phyloP scores from a whole-genome alignment of 2,888 invertebrate genomes.

The Keiferia lycopersicella region DNA sequence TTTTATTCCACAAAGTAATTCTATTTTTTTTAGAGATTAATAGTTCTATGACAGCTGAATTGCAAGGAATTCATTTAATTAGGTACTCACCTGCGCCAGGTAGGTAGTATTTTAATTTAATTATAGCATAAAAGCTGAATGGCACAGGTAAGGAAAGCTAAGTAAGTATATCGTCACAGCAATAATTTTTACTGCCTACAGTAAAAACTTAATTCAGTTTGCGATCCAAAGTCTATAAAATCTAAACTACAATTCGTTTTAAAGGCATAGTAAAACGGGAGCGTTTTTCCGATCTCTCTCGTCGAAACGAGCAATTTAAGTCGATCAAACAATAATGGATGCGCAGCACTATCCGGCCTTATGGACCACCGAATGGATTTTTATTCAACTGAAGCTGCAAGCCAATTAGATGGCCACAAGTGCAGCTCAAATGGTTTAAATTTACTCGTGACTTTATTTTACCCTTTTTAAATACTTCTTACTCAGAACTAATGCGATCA shows the following conservation, averaged over 20 bases:
- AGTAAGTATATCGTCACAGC: too few relatives aligned
- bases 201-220: background rate
- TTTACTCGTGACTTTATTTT: background rate
- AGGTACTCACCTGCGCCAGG: too few relatives aligned
- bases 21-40: too few relatives aligned
- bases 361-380: constrained; percentile 59
- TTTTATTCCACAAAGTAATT: too few relatives aligned
- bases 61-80: too few relatives aligned
- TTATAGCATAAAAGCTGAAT: too few relatives aligned
- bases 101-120: too few relatives aligned
- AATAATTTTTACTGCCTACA: too few relatives aligned
- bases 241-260: background rate
- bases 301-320: constrained; percentile 11
- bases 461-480: background rate
- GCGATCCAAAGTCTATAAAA: background rate
- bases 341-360: constrained; percentile 35
- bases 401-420: background rate
- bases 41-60: too few relatives aligned
- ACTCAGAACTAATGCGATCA: background rate
- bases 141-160: too few relatives aligned
- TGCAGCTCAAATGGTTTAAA: too few relatives aligned
- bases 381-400: constrained; percentile 43
- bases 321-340: constrained; percentile 2
- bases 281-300: background rate
- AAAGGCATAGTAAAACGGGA: background rate